Base-by-base conservation (phyloP, 2,113 vertebrate genomes). In the Chiloscyllium plagiosum region DNA sequence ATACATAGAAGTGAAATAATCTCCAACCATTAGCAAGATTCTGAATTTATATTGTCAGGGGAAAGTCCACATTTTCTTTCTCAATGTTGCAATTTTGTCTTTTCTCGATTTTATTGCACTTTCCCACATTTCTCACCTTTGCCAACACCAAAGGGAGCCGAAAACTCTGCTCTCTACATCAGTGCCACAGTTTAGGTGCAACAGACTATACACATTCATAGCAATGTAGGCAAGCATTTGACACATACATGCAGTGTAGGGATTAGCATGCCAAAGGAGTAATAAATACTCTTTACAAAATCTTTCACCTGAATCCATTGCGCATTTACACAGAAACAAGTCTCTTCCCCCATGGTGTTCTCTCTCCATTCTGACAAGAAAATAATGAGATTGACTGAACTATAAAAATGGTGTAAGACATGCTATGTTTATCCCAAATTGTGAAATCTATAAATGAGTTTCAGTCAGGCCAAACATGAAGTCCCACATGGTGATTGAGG, bases 331-430 rank as follows among this genome's bases (percentile, higher is more conserved):
- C 10, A 37, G 78, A 13, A 12, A 78, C 26, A 78, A 29, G 76
- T n/a, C n/a, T 83, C 37, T n/a, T n/a, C 4, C 12, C n/a, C n/a
- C 4, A 4, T 42, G 17, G 12, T 4, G 42, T 47, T 86, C 42
- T 22, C 85, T 86, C 85, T 86, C 42, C 13, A 20, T 5, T 50
- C 17, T 86, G 85, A 86, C 22, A 17, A 50, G 47, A 47, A 47
- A 86, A 86, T 86, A 19, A 26, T 72, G n/a, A n/a, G n/a, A 86
- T 22, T 86, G 47, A 86, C n/a, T 80, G 78, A 86, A 86, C 85
- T 47, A 86, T 10, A 22, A 37, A 47, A 86, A 3, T 7, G 83
- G 17, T 86, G 78, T 52, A 26, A 86, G 50, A 52, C 85, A 22
- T 86, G 22, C 24, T 20, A 85, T 5, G 42, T 50, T 47, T 52